Evolutionary conservation across 2,888 invertebrate species (phyloP), one percentile per base, ranked within the genome.

Genomic region (Caenorhabditis sp.): DNA sequence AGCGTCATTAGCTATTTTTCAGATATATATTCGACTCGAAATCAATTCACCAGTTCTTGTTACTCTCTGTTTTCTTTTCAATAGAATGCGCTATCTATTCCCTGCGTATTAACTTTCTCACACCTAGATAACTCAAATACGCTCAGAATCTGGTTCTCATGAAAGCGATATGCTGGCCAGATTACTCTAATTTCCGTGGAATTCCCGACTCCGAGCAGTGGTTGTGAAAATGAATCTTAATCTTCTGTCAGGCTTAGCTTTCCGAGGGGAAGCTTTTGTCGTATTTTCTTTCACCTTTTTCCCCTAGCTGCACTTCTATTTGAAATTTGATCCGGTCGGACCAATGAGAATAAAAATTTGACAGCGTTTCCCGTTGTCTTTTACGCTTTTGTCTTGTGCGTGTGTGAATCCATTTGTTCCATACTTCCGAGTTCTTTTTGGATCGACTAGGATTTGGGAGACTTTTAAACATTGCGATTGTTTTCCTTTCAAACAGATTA

Each of bases 221-320:
- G 50, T n/a, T n/a, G n/a, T n/a, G 9, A 9, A 56, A 66, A 48
- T 56, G 48, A 35, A 56, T 58, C 30, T 59, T 59, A 35, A 45
- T 70, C 37, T 50, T n/a, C 52, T 15, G 30, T 50, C 68, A 41
- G 58, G 48, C 58, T 27, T 41, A 30, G n/a, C n/a, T n/a, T n/a
- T n/a, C n/a, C n/a, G n/a, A n/a, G n/a, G n/a, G 39, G 13, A 17
- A 22, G 58, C 35, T 59, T 66, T 59, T 43, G 52, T 59, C 52
- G 52, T 70, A 59, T 70, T 59, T 70, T 59, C 59, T 70, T 59
- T 53, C 59, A 70, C 70, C 59, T 70, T n/a, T 48, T 24, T 45
- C 32, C 41, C 45, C 26, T 27, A 22, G 11, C 37, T 27, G 30
- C 68, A 22, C 53, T 39, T 43, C 55, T 65, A 55, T 46, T 39